Evolutionary conservation across 2,888 invertebrate genomes (phyloP), one percentile per base, ranked within the genome.

Genomic region (Cheilosia grossa): DNA sequence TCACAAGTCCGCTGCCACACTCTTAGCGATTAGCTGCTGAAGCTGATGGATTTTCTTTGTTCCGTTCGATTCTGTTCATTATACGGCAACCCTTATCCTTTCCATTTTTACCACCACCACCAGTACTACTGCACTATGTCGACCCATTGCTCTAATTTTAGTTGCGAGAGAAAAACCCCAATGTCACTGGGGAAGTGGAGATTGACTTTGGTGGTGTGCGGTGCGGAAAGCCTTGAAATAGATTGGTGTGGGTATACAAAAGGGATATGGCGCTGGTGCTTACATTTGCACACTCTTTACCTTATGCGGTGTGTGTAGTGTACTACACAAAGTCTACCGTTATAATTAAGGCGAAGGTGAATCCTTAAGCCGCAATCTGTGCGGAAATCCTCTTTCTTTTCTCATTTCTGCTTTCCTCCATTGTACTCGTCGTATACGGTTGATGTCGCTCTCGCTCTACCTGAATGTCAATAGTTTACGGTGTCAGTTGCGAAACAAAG

Each of bases 261-360:
- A 83, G 66, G 74, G 80, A 83, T 79, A 58, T 63, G 21, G 21
- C 2, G 21, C 21, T 21, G 61, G n/a, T 10, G 78, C 69, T 78
- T 58, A 58, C 77, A 59, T 21, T 72, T 67, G 67, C 59, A 69
- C 24, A 54, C 49, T 49, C 49, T 49, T 53, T 17, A 27, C 19
- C 37, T 13, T 37, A 13, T 37, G 37, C 37, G 37, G 10, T 10
- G 10, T 27, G 9, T 30, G 30, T 30, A 30, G 30, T 7, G 30
- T 9, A 30, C 0, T 42, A 64, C 37, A 24, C n/a, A 63, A 42
- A 42, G 51, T 69, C 51, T 51, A 33, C 67, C 56, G 54, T 61
- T 59, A 70, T 83, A 83, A 83, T 83, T 83, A 83, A 83, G 74
- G 83, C 75, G 79, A 83, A 83, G 83, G 83, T 83, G 83, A 83